Conservation (phyloP, 2,113 vertebrate genomes). For the rat (Rattus norvegicus) region GRCr8 NC_086031.1:77035501-77036000, state of each 20-base stretch:
- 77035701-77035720: background rate
- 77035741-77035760: background rate
- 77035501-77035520: background rate
- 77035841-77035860: constrained; percentile 26
- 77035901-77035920: background rate
- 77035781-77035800: background rate
- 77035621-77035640: background rate
- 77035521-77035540: background rate
- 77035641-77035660: background rate
- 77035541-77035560: background rate
- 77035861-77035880: constrained; percentile 36
- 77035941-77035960: constrained; percentile 56
- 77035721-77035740: background rate
- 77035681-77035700: background rate
- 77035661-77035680: no score
- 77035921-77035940: constrained; percentile 54
- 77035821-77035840: background rate
- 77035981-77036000: constrained; percentile 61
- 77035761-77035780: background rate
- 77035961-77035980: constrained; percentile 56
- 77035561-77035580: background rate
- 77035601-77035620: accelerated
- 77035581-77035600: background rate
- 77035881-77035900: constrained; percentile 8
- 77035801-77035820: background rate